Percentiles rank a stretch among this genome's conserved stretches.
Evolutionary conservation across 1,140 invertebrate genomes (phyloP).

Genomic region (Ridgeia piscesae): DNA sequence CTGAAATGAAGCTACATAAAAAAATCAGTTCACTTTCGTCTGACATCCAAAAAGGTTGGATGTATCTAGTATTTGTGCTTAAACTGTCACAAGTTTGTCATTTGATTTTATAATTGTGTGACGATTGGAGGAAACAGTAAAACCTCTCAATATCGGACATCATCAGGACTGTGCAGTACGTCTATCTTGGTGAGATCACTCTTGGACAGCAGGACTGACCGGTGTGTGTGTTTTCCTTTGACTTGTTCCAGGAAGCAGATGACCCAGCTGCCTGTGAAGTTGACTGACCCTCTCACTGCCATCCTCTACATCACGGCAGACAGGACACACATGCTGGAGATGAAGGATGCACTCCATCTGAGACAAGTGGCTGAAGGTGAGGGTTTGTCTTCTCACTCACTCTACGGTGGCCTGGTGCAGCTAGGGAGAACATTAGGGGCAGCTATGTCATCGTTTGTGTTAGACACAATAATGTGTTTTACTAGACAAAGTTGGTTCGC

Average conservation of each 20-base stretch:
- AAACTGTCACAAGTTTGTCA: no score
- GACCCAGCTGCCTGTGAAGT: slow-evolving; percentile 82
- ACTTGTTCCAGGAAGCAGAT: slow-evolving; percentile 51
- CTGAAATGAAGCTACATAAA: no score
- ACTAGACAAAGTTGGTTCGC: not conserved
- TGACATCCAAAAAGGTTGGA: no score
- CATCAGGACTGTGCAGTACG: no score
- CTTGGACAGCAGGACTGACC: no score
- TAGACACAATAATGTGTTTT: no score
- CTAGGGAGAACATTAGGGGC: not conserved
- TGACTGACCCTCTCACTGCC: slow-evolving; percentile 87
- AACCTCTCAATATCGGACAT: no score
- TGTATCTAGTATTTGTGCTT: no score
- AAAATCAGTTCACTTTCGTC: not conserved
- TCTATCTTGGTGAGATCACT: no score
- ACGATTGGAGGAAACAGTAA: no score
- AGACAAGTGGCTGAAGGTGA: slow-evolving; percentile 81
- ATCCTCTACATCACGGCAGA: slow-evolving; percentile 92
- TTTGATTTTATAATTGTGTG: no score
- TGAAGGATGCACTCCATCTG: slow-evolving; percentile 88
- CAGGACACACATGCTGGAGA: slow-evolving; percentile 85
- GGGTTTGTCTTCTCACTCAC: not conserved
- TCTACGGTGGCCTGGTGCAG: not conserved
- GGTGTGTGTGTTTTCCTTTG: not conserved
- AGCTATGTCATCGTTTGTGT: no score